These are phyloP conservation scores for Heliconius ethilla DNA, from an alignment of 2,888 invertebrate species.

Conservation along the genomic window DNA sequence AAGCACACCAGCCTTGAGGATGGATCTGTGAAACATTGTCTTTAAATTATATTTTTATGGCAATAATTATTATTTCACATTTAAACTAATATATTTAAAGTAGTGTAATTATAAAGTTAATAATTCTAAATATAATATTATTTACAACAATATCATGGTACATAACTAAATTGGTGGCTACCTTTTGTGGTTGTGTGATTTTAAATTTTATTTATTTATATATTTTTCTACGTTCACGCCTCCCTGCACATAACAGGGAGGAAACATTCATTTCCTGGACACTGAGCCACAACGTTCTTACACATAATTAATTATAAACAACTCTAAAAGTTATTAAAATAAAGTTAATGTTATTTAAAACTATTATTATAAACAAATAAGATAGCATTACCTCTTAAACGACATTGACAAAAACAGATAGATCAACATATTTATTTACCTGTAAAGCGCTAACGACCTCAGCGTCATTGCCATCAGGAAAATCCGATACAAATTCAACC, in stretches of 20 bases:
- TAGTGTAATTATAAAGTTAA: not conserved
- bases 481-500: constrained; percentile 95
- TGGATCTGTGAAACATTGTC: constrained; percentile 84
- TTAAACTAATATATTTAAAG: not conserved
- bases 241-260: no score
- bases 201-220: no score
- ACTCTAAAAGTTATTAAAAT: not conserved
- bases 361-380: not conserved
- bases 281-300: no score
- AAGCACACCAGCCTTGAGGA: constrained; percentile 94
- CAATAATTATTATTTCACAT: not conserved
- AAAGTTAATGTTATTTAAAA: not conserved
- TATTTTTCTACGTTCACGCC: no score
- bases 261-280: not conserved
- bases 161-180: not conserved
- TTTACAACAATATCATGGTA: not conserved
- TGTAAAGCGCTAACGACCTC: constrained; percentile 94
- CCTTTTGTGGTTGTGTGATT: not conserved
- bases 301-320: not conserved
- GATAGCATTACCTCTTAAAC: not conserved
- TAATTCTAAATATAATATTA: not conserved
- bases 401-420: constrained; percentile 2
- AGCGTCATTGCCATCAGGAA: constrained; percentile 92
- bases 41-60: not conserved
- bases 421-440: constrained; percentile 58